Base-by-base conservation (phyloP, 1,140 invertebrate genomes). In the Drosophila ananassae region DNA sequence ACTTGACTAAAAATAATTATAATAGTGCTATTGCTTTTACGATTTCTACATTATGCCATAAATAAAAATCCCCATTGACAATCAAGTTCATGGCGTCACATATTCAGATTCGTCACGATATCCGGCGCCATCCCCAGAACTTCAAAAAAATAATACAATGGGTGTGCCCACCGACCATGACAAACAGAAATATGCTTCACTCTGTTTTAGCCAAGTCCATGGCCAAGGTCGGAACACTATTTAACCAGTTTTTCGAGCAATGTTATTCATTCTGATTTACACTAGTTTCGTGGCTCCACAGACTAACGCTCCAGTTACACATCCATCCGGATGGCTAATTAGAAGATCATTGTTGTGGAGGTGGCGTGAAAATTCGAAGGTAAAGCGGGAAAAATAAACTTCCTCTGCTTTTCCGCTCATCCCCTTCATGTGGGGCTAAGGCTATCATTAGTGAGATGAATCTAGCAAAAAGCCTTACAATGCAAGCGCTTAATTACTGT, bases 311-410 rank as follows among this genome's bases (percentile, higher is more conserved):
- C 51, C 57, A 62, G 25, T 62, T 67, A 48, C 25, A 72, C 25
- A 28, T 28, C 17, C 17, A 6, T 39, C 28, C 32, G 12, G 41
- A 46, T 30, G 69, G 55, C 79, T 89, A 87, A 87, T 87, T 83
- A 79, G 61, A 61, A 59, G 56, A 69, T 51, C 63, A 71, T 82
- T 83, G 69, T 79, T 83, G 56, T 64, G 56, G 63, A 52, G 28
- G 51, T 82, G 60, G 80, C 75, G 75, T 75, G 64, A 83, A 75
- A 83, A 71, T 57, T 32, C 39, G 41, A 79, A 83, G 53, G 68
- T 39, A 66, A 47, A n/a, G 46, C 56, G 21, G 60, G 75, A 77
- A 50, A 47, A 48, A 44, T 44, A 44, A 44, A 13, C 13, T 44
- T 5, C 13, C 13, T 21, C 41, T 2, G 39, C 41, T 44, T 44